Evolutionary conservation across 2,797 vertebrate genomes (phyloP).

Genomic region (Babyrousa celebensis): DNA sequence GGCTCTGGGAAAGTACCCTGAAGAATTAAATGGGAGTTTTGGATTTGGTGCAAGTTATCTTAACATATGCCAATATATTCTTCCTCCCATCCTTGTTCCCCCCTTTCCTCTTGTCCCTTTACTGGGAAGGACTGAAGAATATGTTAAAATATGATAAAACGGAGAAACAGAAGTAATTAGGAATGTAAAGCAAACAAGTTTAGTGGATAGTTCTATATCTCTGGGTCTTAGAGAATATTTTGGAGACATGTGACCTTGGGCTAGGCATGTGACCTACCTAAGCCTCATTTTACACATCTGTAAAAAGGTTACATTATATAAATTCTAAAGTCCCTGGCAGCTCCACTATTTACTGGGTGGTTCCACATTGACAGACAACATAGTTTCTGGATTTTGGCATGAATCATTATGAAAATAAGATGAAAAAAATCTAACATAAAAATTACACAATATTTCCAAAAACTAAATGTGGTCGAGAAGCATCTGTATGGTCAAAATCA

Average conservation of each 20-base stretch:
- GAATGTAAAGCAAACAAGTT: not conserved
- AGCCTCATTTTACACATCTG: not conserved
- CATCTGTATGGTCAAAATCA: slow-evolving; percentile 14
- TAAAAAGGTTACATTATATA: not conserved
- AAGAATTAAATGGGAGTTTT: slow-evolving; percentile 58
- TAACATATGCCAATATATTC: slow-evolving; percentile 55
- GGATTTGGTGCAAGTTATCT: slow-evolving; percentile 70
- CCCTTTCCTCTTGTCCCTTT: slow-evolving; percentile 1
- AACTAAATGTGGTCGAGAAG: slow-evolving; percentile 28
- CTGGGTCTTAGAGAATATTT: not conserved
- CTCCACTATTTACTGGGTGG: not conserved
- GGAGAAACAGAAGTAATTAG: slow-evolving; percentile 61
- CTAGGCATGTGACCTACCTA: not conserved
- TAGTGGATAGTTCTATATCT: not conserved
- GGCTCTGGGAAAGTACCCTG: slow-evolving; percentile 32
- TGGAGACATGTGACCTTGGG: not conserved
- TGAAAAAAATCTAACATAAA: slow-evolving; percentile 11
- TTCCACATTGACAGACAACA: slow-evolving; percentile 18
- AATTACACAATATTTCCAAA: slow-evolving; percentile 69
- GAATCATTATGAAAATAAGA: slow-evolving; percentile 10
- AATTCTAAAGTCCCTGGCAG: not conserved
- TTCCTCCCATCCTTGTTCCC: not conserved
- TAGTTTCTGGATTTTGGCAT: slow-evolving; percentile 40
- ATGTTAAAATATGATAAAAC: slow-evolving; percentile 41
- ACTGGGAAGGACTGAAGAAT: slow-evolving; percentile 36